Conservation (phyloP, 2,888 invertebrate genomes). For the Agrotis exclamationis region DNA sequence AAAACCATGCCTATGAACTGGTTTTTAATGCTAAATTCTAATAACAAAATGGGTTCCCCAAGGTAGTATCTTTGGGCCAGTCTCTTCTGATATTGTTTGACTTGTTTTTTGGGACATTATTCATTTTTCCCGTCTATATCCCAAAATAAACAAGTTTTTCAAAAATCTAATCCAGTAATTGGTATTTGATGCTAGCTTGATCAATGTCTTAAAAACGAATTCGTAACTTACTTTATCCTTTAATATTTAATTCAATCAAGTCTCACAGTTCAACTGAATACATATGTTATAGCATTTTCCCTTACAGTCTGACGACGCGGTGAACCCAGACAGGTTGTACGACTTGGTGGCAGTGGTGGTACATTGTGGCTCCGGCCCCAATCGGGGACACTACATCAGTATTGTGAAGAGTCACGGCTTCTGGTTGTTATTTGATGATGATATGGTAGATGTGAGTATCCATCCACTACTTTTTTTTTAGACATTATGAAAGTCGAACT, state of each 20-base stretch:
- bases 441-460: slow-evolving; percentile 99
- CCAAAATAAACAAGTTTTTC: not conserved
- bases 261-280: slow-evolving; percentile 42
- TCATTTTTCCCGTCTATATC: too few species aligned
- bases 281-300: slow-evolving; percentile 57
- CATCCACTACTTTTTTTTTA: not conserved
- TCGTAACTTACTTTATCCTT: too few species aligned
- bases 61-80: not conserved
- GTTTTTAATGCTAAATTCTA: too few species aligned
- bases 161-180: not conserved
- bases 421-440: slow-evolving; percentile 99
- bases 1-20: not conserved
- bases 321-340: slow-evolving; percentile 99
- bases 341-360: slow-evolving; percentile 99
- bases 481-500: not conserved
- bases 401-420: slow-evolving; percentile 99
- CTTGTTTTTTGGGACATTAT: not conserved
- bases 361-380: slow-evolving; percentile 99
- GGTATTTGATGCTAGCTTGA: too few species aligned
- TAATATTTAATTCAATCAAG: slow-evolving; percentile 6
- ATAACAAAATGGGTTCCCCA: not conserved
- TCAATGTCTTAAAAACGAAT: too few species aligned
- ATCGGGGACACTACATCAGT: slow-evolving; percentile 99
- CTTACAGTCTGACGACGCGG: slow-evolving; percentile 98
- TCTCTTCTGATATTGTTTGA: not conserved